Evolutionary conservation across 2,797 vertebrate genomes (phyloP).

Genomic region (Sebastes itinus): DNA sequence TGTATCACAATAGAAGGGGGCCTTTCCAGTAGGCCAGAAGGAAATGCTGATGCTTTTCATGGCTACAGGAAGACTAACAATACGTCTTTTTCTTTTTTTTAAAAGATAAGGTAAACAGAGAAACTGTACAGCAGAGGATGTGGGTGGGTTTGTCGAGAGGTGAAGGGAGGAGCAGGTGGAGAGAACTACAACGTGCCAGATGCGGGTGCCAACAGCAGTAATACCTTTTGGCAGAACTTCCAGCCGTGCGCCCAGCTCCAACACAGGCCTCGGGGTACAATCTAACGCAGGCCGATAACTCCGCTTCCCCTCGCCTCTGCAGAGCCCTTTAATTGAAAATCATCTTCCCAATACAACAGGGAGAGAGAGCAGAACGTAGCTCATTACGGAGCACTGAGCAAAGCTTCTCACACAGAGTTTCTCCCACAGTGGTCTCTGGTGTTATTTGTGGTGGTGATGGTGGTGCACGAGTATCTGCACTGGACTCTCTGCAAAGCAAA

Average conservation of each 20-base stretch:
- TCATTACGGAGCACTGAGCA: slow-evolving; percentile 46
- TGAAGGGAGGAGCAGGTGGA: slow-evolving; percentile 31
- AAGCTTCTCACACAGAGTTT: slow-evolving; percentile 18
- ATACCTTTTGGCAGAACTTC: slow-evolving; percentile 61
- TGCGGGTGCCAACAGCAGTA: slow-evolving; percentile 45
- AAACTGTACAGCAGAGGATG: slow-evolving; percentile 7
- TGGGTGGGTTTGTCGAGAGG: not conserved
- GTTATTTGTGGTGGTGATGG: not conserved
- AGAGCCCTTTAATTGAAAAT: slow-evolving; percentile 73
- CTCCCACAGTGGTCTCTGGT: slow-evolving; percentile 29
- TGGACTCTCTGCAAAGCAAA: not conserved
- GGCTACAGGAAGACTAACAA: slow-evolving; percentile 50
- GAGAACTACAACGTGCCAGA: slow-evolving; percentile 13
- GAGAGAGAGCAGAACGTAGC: slow-evolving; percentile 21
- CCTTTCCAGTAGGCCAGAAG: slow-evolving; percentile 35
- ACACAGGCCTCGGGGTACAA: slow-evolving; percentile 40
- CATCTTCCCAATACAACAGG: slow-evolving; percentile 56
- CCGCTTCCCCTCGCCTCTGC: slow-evolving; percentile 42
- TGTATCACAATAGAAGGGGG: slow-evolving; percentile 52
- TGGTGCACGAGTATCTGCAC: not conserved
- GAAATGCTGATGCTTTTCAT: slow-evolving; percentile 51
- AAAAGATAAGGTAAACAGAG: not conserved
- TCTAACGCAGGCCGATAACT: slow-evolving; percentile 46
- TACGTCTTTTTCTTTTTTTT: not conserved
- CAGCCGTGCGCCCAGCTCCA: slow-evolving; percentile 20